These are phyloP conservation scores for Drosophila nr. perissopoda DNA, from an alignment of 2,888 invertebrate species.

Conservation along the genomic window DNA sequence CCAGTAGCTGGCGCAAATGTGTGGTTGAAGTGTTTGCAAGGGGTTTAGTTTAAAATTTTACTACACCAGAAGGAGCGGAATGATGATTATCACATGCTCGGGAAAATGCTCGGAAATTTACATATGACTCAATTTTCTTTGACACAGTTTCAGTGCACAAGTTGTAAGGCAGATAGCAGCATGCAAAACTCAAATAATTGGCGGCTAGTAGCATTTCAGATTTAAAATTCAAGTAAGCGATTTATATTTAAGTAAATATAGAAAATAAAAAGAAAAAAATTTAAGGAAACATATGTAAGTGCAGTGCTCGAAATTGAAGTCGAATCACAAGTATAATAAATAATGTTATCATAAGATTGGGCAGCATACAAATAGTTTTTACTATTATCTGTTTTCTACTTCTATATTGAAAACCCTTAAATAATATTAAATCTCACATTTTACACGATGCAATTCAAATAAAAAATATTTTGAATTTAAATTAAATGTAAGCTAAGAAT, in stretches of 20 bases:
- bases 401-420: not conserved
- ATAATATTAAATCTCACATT: not conserved
- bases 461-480: not conserved
- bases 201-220: not conserved
- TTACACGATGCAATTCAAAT: not conserved
- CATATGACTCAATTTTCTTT: conserved; percentile 10
- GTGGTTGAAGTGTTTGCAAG: not conserved
- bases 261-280: not conserved
- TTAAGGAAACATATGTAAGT: not conserved
- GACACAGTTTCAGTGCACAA: conserved; percentile 4
- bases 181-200: not conserved
- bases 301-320: not conserved
- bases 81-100: conserved; percentile 25
- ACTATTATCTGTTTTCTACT: not conserved
- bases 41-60: conserved; percentile 18
- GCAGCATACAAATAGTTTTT: not conserved
- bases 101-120: conserved; percentile 14
- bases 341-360: not conserved
- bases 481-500: not conserved
- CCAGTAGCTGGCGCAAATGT: conserved; percentile 36
- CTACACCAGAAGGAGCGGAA: conserved; percentile 12
- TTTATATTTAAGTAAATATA: not conserved
- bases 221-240: not conserved
- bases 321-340: not conserved
- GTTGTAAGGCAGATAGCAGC: not conserved